phyloP scores from a whole-genome alignment of 2,113 vertebrate genomes.

The Tor tambroides region DNA sequence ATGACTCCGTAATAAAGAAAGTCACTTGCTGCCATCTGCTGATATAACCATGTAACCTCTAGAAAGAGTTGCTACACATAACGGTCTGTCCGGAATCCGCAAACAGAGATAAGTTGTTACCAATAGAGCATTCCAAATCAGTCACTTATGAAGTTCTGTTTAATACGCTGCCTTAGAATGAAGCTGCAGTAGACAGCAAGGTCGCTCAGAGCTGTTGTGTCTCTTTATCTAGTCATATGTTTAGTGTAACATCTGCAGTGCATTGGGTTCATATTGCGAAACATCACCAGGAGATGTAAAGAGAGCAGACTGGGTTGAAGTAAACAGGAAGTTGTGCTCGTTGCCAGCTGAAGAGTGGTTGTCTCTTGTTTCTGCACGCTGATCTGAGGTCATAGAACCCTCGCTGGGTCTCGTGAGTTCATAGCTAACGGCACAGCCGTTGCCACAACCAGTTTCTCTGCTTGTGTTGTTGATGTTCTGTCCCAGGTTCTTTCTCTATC shows the following conservation, averaged over 20 bases:
- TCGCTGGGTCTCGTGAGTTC: neutral
- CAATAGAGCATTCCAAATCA: neutral
- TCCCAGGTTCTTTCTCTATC: constrained; percentile 1
- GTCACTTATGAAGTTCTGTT: neutral
- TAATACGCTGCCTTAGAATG: neutral
- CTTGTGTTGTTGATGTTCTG: neutral
- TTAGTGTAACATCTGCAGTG: neutral
- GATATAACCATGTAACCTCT: neutral
- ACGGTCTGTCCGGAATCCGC: neutral
- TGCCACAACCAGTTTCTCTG: neutral
- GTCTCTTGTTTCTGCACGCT: neutral
- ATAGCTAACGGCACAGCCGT: neutral
- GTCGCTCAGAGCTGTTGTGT: neutral
- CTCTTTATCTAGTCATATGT: neutral
- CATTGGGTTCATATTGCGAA: constrained; percentile 5
- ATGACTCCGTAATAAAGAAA: neutral
- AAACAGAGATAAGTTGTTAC: neutral
- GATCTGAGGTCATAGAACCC: neutral
- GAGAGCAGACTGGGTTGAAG: constrained; percentile 2
- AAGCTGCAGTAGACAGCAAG: neutral
- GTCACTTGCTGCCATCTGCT: neutral
- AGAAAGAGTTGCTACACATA: neutral
- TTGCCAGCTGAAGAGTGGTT: neutral
- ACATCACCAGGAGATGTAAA: neutral
- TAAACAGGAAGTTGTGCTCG: constrained; percentile 36